Evolutionary conservation across 2,888 invertebrate genomes (phyloP).

Genomic region (Ecliptopera silaceata): DNA sequence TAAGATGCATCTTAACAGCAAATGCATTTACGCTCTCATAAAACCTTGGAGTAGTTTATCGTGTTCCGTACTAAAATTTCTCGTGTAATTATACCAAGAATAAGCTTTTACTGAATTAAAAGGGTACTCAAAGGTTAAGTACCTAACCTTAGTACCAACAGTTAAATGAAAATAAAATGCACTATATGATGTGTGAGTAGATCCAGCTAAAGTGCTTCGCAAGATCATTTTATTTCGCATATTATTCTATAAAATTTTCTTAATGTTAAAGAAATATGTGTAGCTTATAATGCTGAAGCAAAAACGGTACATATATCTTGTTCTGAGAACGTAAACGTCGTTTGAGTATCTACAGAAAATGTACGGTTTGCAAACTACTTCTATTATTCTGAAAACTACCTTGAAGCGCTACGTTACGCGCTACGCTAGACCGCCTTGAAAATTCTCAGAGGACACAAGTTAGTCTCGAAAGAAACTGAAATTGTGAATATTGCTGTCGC

Average conservation of each 20-base stretch:
- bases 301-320: too few relatives aligned
- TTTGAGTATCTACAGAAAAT: too few relatives aligned
- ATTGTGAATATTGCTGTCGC: too few relatives aligned
- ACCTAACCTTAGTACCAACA: neutral
- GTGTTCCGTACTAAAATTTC: conserved; percentile 20
- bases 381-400: too few relatives aligned
- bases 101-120: conserved; percentile 22
- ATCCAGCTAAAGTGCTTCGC: conserved; percentile 3
- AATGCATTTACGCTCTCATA: neutral
- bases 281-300: too few relatives aligned
- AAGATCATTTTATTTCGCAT: conserved; percentile 8
- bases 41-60: conserved; percentile 15
- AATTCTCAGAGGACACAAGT: too few relatives aligned
- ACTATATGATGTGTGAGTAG: conserved; percentile 3
- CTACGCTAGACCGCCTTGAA: too few relatives aligned
- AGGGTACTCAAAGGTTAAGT: conserved; percentile 4
- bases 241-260: neutral
- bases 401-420: too few relatives aligned
- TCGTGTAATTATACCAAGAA: conserved; percentile 12
- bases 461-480: too few relatives aligned
- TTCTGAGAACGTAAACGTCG: too few relatives aligned
- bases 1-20: too few relatives aligned
- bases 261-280: neutral
- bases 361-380: too few relatives aligned
- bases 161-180: conserved; percentile 6